These are phyloP conservation scores for Pasiphila rectangulata DNA, from an alignment of 2,888 invertebrate species.

Conservation along the genomic window DNA sequence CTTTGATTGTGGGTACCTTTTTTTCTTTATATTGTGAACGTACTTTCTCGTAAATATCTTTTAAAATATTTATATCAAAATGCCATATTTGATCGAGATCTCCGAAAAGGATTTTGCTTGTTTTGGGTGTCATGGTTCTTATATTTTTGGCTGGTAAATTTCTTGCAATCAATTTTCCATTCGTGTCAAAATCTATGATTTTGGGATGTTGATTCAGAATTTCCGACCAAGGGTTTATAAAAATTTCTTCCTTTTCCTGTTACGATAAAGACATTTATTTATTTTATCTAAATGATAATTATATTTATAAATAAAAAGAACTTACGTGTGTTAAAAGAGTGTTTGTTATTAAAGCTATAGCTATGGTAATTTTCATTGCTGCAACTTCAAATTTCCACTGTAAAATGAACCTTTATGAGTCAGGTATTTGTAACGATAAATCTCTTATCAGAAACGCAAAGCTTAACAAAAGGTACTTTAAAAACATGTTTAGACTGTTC, in stretches of 20 bases:
- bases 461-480: not conserved
- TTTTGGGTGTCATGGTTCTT: no score
- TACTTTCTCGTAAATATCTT: slow-evolving; percentile 14
- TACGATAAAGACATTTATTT: no score
- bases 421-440: no score
- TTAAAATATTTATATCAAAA: slow-evolving; percentile 9
- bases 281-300: no score
- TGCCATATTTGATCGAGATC: not conserved
- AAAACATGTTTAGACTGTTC: slow-evolving; percentile 31
- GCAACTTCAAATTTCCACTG: not conserved
- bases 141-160: slow-evolving; percentile 29
- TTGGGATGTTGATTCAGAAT: slow-evolving; percentile 37
- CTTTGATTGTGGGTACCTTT: slow-evolving; percentile 37
- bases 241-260: slow-evolving; percentile 38
- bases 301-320: not conserved
- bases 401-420: not conserved
- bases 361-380: not conserved
- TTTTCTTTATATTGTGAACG: slow-evolving; percentile 1
- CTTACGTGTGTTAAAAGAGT: not conserved
- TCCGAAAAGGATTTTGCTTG: no score
- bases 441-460: no score
- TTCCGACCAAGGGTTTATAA: slow-evolving; percentile 54
- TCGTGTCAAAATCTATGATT: slow-evolving; percentile 47
- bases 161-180: slow-evolving; percentile 41
- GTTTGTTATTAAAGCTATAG: not conserved